These are phyloP conservation scores for Sthenelais limicola DNA, from an alignment of 2,888 invertebrate species.

Conservation along the genomic window DNA sequence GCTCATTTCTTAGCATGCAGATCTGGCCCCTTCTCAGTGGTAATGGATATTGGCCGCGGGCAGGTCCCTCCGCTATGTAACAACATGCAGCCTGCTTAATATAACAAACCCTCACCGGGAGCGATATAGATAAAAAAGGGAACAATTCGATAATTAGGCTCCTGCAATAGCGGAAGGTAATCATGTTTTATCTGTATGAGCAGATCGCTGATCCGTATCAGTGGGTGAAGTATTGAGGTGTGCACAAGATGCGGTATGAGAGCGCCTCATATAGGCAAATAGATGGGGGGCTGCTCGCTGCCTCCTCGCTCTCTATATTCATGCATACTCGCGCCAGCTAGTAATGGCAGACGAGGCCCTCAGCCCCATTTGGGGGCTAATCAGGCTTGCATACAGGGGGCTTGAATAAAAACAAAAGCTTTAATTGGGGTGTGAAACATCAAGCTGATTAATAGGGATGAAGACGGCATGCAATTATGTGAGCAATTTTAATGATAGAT, in stretches of 20 bases:
- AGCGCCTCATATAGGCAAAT: neutral
- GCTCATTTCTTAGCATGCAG: too few species aligned
- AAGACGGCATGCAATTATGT: constrained; percentile 38
- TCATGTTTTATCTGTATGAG: constrained; percentile 35
- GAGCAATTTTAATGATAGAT: constrained; percentile 40
- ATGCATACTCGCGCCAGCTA: too few species aligned
- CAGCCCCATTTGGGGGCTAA: constrained; percentile 38
- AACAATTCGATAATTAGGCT: constrained; percentile 39
- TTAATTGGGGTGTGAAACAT: constrained; percentile 40
- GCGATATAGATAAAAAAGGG: constrained; percentile 31
- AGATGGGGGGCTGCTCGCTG: neutral
- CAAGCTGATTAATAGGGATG: constrained; percentile 39
- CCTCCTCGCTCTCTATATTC: constrained; percentile 11
- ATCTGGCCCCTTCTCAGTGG: too few species aligned
- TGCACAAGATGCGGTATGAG: neutral
- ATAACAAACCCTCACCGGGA: constrained; percentile 20
- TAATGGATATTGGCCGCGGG: too few species aligned
- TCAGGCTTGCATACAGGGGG: constrained; percentile 35
- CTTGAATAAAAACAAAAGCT: constrained; percentile 38
- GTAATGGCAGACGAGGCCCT: constrained; percentile 24
- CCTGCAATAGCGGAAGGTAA: constrained; percentile 35
- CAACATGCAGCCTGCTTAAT: too few species aligned
- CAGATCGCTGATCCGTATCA: constrained; percentile 32
- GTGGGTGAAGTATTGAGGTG: constrained; percentile 32
- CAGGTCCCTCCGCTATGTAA: too few species aligned